These are phyloP conservation scores for Hyperoplus immaculatus DNA, from an alignment of 2,797 vertebrate genomes.

Conservation along the genomic window DNA sequence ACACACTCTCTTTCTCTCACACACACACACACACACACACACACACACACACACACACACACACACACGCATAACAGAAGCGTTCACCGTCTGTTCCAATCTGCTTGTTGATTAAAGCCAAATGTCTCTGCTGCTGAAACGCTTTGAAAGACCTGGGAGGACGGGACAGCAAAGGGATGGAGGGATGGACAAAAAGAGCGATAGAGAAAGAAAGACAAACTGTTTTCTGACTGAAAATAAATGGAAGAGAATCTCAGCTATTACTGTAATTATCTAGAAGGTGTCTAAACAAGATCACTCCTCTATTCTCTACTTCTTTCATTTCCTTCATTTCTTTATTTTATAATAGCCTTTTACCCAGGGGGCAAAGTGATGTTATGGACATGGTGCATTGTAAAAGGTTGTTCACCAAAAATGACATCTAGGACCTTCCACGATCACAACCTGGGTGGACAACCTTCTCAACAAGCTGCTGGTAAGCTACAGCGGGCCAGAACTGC, in stretches of 20 bases:
- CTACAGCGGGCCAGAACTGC: too few species aligned
- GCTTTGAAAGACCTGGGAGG: slow-evolving; percentile 28
- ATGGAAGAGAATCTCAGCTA: background rate
- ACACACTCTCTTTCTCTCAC: background rate
- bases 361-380: too few species aligned
- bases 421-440: too few species aligned
- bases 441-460: too few species aligned
- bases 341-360: too few species aligned
- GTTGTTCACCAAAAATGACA: too few species aligned
- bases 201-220: background rate
- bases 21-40: slow-evolving; percentile 34
- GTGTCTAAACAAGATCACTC: too few species aligned
- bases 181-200: slow-evolving; percentile 6
- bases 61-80: slow-evolving; percentile 46
- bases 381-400: too few species aligned
- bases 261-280: too few species aligned
- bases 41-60: slow-evolving; percentile 38
- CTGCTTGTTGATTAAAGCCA: slow-evolving; percentile 69
- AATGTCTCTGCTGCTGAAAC: slow-evolving; percentile 56
- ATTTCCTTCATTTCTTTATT: too few species aligned
- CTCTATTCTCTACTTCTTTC: too few species aligned
- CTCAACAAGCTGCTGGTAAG: too few species aligned
- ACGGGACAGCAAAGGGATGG: background rate
- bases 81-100: slow-evolving; percentile 52
- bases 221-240: background rate